phyloP scores from a whole-genome alignment of 2,888 invertebrate genomes.

The Phalera bucephala region DNA sequence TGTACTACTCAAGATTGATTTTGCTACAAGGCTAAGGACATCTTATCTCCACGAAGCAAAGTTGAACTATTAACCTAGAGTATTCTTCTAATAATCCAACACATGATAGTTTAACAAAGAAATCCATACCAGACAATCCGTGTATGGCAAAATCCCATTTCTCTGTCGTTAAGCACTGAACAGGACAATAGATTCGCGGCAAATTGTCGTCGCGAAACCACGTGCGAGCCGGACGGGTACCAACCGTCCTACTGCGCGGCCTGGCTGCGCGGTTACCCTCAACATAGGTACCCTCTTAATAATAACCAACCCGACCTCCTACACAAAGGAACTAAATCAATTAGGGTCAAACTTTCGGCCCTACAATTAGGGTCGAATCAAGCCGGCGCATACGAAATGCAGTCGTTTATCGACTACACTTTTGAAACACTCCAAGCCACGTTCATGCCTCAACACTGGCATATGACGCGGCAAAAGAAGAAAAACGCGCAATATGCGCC shows the following conservation, averaged over 20 bases:
- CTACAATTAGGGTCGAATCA: conserved; percentile 34
- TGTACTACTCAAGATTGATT: no score
- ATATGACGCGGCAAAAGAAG: conserved; percentile 81
- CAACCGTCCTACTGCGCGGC: conserved; percentile 67
- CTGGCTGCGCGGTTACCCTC: conserved; percentile 68
- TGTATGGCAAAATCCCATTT: conserved; percentile 49
- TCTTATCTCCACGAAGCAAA: no score
- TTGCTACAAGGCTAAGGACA: no score
- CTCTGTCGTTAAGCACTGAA: conserved; percentile 49
- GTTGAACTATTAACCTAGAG: no score
- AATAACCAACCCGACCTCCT: conserved; percentile 65
- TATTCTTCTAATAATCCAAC: conserved; percentile 2
- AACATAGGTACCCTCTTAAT: conserved; percentile 63
- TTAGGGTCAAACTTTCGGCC: conserved; percentile 53
- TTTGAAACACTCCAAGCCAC: conserved; percentile 60
- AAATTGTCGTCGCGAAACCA: conserved; percentile 52
- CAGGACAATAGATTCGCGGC: conserved; percentile 61
- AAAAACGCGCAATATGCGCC: conserved; percentile 80
- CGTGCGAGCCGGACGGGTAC: conserved; percentile 64
- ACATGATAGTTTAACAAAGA: conserved; percentile 15
- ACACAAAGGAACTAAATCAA: conserved; percentile 76
- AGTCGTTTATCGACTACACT: conserved; percentile 47
- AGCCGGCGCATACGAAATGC: conserved; percentile 38
- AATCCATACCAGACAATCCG: conserved; percentile 34
- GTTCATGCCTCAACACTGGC: conserved; percentile 66